Base-by-base conservation (phyloP, 1,140 invertebrate genomes). In the Hirudo medicinalis region DNA sequence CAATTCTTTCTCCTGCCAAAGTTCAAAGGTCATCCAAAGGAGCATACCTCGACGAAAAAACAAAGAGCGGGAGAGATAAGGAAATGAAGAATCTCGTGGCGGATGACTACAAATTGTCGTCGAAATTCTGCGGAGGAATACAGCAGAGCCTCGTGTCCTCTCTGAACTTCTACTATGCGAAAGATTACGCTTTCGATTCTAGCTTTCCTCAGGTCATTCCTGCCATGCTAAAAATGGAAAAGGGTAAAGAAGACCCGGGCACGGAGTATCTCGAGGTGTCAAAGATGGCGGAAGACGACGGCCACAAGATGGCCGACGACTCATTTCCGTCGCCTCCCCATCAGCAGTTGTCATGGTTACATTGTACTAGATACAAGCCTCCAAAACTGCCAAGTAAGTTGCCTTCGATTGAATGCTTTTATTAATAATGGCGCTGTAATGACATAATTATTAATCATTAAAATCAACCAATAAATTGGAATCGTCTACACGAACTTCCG, bases 361-460 rank as follows among this genome's bases (percentile, higher is more conserved):
- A 87, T 70, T 90, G 88, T 75, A 89, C 88, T 0, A 81, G 89
- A 72, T 90, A 89, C 76, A 87, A 86, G 74, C 89, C 88, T 8
- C 88, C 88, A 5, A 88, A 87, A 76, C 76, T 90, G 71, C 87
- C 87, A 76, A 82, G 88, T 86, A 85, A 87, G 85, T 84, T 32
- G 11, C 22, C 40, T 29, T 20, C n/a, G n/a, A n/a, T n/a, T 36
- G n/a, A 69, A 22, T 17, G n/a, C 13, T 43, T n/a, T 36, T 1
- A 32, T 67, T 67, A 67, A 20, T 27, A 25, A 36, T 67, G 29
- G n/a, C n/a, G n/a, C n/a, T n/a, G n/a, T n/a, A n/a, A n/a, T n/a
- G n/a, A n/a, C n/a, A n/a, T n/a, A n/a, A n/a, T n/a, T n/a, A n/a
- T 67, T 36, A 36, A 22, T 3, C 13, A 67, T 67, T 27, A 25